These are phyloP conservation scores for Iguana delicatissima DNA, from an alignment of 2,797 vertebrate genomes.

Conservation along the genomic window DNA sequence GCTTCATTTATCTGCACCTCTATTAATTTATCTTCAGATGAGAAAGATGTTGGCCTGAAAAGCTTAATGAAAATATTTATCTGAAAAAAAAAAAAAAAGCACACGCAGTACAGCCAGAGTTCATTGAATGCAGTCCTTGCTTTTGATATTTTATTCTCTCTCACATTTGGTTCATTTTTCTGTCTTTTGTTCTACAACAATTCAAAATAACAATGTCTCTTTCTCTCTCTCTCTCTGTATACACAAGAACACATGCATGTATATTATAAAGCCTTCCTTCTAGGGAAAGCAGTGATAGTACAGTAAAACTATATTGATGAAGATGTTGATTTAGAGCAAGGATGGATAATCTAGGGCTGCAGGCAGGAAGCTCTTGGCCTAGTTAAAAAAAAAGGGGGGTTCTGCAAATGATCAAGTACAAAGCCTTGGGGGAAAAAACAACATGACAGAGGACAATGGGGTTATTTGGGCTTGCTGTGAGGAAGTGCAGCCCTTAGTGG, in stretches of 20 bases:
- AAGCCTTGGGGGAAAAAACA: no score
- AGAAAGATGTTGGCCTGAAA: not conserved
- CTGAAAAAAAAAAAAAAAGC: not conserved
- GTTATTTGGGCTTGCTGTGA: no score
- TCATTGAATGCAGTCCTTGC: not conserved
- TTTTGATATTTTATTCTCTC: conserved; percentile 17
- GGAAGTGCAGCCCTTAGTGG: no score
- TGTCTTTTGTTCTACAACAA: not conserved
- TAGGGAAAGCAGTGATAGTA: not conserved
- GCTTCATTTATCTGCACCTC: conserved; percentile 24
- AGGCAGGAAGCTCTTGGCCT: not conserved
- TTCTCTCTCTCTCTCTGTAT: no score
- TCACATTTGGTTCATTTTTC: conserved; percentile 18
- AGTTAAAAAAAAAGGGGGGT: no score
- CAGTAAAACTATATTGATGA: not conserved
- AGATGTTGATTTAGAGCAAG: not conserved
- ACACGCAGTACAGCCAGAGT: not conserved
- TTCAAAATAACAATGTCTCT: not conserved
- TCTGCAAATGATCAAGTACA: not conserved
- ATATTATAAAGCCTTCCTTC: not conserved
- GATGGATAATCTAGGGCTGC: not conserved
- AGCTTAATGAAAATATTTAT: not conserved
- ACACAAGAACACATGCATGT: no score
- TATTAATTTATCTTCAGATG: not conserved
- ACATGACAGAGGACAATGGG: no score